Evolutionary conservation across 2,113 vertebrate species (phyloP), one percentile per base, ranked within the genome.

Genomic region (Thomomys bottae): DNA sequence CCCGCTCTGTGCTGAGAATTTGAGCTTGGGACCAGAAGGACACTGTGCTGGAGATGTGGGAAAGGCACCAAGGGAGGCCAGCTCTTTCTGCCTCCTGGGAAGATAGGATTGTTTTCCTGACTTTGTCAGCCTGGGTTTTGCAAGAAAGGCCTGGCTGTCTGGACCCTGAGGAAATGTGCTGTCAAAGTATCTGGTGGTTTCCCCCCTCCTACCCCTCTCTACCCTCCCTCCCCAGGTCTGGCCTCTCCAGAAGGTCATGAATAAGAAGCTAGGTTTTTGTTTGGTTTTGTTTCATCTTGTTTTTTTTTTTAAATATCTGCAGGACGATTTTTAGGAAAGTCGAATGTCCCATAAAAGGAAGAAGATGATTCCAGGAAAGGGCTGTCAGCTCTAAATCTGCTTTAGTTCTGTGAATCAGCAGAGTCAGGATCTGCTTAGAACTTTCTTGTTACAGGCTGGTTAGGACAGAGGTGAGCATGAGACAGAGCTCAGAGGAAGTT

Each of bases 101-200:
- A 45, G 45, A 45, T 45, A 11, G 6, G 45, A 45, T 32, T 4
- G 90, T 90, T 30, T 1, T 0, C 75, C 64, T 78, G 70, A 84
- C 17, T 67, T 12, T 45, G 68, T 34, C 20, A 17, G 72, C 75
- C 6, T 88, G 30, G 8, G 82, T 59, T 81, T 64, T 85, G 64
- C 94, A 40, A 89, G 86, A 23, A 24, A 23, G 86, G 68, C 91
- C 94, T 30, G 2, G 21, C 87, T 94, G 87, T n/a, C 77, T 93
- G 21, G 93, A n/a, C 36, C 87, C 96, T 8, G 66, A 96, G 93
- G 84, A 61, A 40, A 26, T 28, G 76, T 36, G 15, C 73, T 89
- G 59, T 9, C 20, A 61, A 61, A 61, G 59, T 24, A 26, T 61
- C 59, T 61, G 23, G 21, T 26, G 24, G 24, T 12, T 54, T 54